These are phyloP conservation scores for Parasteatoda tepidariorum DNA, from an alignment of 1,140 invertebrate genomes.

Conservation along the genomic window DNA sequence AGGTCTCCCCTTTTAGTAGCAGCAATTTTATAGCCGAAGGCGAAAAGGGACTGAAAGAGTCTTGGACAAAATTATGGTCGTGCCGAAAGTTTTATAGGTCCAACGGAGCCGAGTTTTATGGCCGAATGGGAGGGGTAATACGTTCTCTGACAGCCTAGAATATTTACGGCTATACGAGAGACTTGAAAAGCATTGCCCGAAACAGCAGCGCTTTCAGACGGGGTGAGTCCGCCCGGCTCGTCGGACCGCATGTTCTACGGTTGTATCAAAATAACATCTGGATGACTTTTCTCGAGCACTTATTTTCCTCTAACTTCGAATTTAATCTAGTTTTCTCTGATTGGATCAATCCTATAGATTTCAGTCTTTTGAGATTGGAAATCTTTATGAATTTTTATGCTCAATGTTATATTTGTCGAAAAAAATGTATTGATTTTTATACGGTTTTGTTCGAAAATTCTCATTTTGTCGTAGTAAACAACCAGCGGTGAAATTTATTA, in stretches of 20 bases:
- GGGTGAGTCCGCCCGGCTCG: conserved; percentile 1
- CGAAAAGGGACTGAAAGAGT: conserved; percentile 13
- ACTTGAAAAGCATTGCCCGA: conserved; percentile 47
- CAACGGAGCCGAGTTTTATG: conserved; percentile 59
- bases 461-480: no score
- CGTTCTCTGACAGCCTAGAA: conserved; percentile 54
- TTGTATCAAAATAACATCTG: background rate
- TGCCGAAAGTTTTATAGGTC: conserved; percentile 62
- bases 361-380: background rate
- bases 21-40: conserved; percentile 39
- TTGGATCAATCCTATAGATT: background rate
- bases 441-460: no score
- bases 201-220: conserved; percentile 27
- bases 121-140: conserved; percentile 56
- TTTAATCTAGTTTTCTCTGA: background rate
- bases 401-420: no score
- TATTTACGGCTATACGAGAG: conserved; percentile 58
- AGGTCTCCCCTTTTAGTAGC: conserved; percentile 20
- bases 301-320: no score
- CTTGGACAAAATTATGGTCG: conserved; percentile 60
- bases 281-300: background rate
- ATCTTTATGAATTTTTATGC: no score
- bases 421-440: no score
- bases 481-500: no score
- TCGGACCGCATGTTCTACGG: conserved; percentile 36